Evolutionary conservation across 64 coral and sea anemone genomes (phyloP).

Genomic region (Montipora foliosa): DNA sequence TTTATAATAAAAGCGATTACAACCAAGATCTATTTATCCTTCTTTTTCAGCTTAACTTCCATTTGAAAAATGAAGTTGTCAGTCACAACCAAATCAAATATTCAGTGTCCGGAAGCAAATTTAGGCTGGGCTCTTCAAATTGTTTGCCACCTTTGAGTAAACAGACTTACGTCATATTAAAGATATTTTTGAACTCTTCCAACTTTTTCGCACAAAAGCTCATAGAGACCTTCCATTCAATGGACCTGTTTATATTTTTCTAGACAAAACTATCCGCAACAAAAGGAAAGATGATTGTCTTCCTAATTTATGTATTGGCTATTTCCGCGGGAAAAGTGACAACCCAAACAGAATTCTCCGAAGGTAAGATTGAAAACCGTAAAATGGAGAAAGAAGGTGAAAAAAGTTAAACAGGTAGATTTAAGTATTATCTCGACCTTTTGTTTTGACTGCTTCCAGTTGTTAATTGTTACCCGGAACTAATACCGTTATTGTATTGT

Average conservation of each 20-base stretch:
- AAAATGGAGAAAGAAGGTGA: neutral
- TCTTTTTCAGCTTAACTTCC: neutral
- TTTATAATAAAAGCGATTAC: neutral
- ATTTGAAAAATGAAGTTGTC: too few species aligned
- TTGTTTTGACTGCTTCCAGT: neutral
- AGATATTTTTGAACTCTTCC: neutral
- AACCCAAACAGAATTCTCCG: neutral
- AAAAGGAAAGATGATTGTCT: neutral
- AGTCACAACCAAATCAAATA: too few species aligned
- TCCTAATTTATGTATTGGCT: neutral
- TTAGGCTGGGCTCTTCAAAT: neutral
- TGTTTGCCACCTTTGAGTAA: neutral
- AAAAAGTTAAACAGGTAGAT: neutral
- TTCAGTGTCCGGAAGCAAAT: neutral
- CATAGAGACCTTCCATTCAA: neutral
- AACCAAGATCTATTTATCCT: neutral
- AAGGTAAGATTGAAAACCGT: neutral
- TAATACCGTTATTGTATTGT: neutral
- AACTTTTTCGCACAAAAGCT: neutral
- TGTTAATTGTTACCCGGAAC: neutral
- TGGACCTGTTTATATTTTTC: slow-evolving; percentile 7
- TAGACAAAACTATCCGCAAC: neutral
- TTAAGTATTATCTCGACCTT: neutral
- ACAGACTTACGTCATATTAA: slow-evolving; percentile 4
- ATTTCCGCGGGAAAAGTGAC: neutral